Evolutionary conservation across 2,797 vertebrate genomes (phyloP).

Genomic region (Tadarida brasiliensis): DNA sequence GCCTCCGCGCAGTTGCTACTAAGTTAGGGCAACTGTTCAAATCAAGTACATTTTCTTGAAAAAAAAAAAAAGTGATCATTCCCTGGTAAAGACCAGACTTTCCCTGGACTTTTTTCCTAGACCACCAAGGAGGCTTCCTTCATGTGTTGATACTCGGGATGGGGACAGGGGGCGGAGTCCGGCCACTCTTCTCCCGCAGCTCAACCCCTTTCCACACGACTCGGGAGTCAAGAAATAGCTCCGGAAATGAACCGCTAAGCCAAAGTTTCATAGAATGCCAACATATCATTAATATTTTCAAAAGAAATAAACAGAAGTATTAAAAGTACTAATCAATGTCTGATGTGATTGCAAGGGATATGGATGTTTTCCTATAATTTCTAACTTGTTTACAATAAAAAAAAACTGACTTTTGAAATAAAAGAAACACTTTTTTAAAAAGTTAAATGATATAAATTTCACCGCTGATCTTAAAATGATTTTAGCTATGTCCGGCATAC

Average conservation of each 20-base stretch:
- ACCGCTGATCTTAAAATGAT: background rate
- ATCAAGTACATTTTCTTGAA: background rate
- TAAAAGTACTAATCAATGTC: background rate
- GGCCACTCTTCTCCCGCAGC: background rate
- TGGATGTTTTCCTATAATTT: background rate
- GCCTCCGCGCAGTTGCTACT: background rate
- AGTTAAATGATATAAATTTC: background rate
- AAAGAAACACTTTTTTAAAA: background rate
- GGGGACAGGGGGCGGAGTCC: fast-evolving
- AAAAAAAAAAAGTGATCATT: background rate
- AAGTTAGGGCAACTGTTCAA: background rate
- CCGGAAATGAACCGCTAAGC: background rate
- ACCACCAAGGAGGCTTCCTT: background rate
- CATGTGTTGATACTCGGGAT: background rate
- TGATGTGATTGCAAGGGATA: background rate
- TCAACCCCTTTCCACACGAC: background rate
- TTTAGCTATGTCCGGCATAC: background rate
- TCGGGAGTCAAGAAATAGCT: background rate
- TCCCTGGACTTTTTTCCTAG: background rate
- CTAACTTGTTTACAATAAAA: constrained; percentile 14
- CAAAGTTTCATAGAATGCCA: background rate
- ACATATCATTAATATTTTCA: background rate
- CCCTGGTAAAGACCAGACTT: background rate
- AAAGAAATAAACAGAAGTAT: background rate
- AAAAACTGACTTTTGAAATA: background rate